Evolutionary conservation across 2,888 invertebrate genomes (phyloP), one percentile per base, ranked within the genome.

Genomic region (Stegophylla sp.): DNA sequence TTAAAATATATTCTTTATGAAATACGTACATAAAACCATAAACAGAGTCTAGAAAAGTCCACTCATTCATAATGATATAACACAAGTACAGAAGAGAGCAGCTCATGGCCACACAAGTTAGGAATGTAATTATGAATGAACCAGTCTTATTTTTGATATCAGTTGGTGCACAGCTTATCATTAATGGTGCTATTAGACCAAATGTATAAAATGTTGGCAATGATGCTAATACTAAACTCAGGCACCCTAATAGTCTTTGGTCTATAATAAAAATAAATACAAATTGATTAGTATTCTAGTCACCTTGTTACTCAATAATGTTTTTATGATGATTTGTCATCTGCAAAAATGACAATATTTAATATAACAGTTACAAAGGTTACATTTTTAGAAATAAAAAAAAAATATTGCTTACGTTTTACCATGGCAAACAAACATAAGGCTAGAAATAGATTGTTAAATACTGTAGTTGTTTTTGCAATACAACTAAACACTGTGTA

Each of bases 381-480:
- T 45, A 23, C 15, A 41, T 56, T 67, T 53, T 20, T 28, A 64
- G 17, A 48, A 76, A 41, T 23, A 15, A 3, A 43, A 66, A 48
- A 48, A 43, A 56, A 48, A 61, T 26, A 66, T 26, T 26, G 67
- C 67, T 56, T 85, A 88, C 89, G 88, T 86, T 89, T 90, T 26
- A 92, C 88, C 86, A 95, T 91, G 63, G 90, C 90, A 85, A 91
- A 90, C 48, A 97, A 88, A 72, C 92, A 90, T 5, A 92, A 85
- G 0, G 95, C 91, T 43, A 95, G 88, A 67, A 93, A 89, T n/a
- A 96, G 88, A 88, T 97, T 97, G 84, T 93, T 93, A 84, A 97
- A 91, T 15, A 95, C 94, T 1, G 95, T 95, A 2, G 97, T 96
- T 0, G 97, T 95, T 86, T 93, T 91, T 13, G 94, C 96, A 45